A percentile compares a stretch with the other conserved stretches of the same genome.
phyloP scores from a whole-genome alignment of 2,113 vertebrate species.

The Garra rufa region DNA sequence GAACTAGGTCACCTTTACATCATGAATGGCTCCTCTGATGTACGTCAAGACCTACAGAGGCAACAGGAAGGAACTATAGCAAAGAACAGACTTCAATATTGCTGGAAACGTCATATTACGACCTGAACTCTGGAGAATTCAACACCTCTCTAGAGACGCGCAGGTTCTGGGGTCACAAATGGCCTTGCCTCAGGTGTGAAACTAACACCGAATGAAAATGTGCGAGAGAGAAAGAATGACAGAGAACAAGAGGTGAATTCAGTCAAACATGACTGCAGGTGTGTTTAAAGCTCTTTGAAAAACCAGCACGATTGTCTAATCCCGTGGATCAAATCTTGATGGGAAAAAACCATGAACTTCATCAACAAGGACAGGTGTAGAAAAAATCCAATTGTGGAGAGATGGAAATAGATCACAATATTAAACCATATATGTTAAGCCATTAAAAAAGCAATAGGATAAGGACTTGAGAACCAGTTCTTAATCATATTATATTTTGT shows the following conservation, averaged over 20 bases:
- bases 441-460: background rate
- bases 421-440: background rate
- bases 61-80: slow-evolving; percentile 31
- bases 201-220: slow-evolving; percentile 73
- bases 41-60: background rate
- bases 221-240: slow-evolving; percentile 42
- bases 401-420: background rate
- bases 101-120: slow-evolving; percentile 77
- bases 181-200: slow-evolving; percentile 72
- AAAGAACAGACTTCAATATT: slow-evolving; percentile 17
- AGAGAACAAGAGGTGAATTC: background rate
- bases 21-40: slow-evolving; percentile 5
- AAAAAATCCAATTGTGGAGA: background rate
- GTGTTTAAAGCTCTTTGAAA: slow-evolving; percentile 9
- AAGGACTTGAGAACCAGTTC: background rate
- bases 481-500: background rate
- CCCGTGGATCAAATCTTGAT: background rate
- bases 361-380: background rate
- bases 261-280: background rate
- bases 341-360: background rate
- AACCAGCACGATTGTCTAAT: background rate
- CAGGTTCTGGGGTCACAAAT: slow-evolving; percentile 77
- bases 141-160: slow-evolving; percentile 72
- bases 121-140: slow-evolving; percentile 71
- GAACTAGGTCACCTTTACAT: slow-evolving; percentile 9